phyloP scores from a whole-genome alignment of 1,140 invertebrate genomes.

The Cydia strobilella region DNA sequence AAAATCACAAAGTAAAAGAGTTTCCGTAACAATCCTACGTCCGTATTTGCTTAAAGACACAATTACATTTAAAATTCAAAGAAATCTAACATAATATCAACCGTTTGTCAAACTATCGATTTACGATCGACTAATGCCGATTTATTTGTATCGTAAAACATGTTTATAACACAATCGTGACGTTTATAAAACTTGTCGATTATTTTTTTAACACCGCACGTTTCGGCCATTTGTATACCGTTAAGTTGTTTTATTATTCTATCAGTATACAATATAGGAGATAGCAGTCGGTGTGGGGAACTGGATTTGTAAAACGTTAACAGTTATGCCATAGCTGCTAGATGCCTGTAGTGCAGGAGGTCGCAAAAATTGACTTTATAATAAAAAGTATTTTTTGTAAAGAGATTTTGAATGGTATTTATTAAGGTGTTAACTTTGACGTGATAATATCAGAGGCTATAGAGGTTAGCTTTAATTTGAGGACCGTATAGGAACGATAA shows the following conservation, averaged over 20 bases:
- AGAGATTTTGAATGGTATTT: slow-evolving; percentile 10
- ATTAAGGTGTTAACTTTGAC: background rate
- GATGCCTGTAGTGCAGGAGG: background rate
- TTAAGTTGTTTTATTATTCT: slow-evolving; percentile 31
- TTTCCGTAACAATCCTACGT: too few relatives aligned
- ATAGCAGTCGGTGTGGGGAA: slow-evolving; percentile 12
- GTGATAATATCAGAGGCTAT: background rate
- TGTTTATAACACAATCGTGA: slow-evolving; percentile 16
- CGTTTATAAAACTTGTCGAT: slow-evolving; percentile 23
- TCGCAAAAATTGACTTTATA: background rate
- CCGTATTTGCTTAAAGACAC: background rate
- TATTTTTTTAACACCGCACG: slow-evolving; percentile 20
- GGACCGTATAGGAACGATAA: too few relatives aligned
- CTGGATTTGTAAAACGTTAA: slow-evolving; percentile 25
- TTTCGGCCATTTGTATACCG: slow-evolving; percentile 22
- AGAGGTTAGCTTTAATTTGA: background rate
- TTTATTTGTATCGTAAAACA: slow-evolving; percentile 25
- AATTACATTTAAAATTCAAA: background rate
- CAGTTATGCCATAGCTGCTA: background rate
- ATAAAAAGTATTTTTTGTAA: background rate
- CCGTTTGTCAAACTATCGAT: background rate
- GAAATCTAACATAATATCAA: background rate
- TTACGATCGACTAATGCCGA: slow-evolving; percentile 23
- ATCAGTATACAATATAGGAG: slow-evolving; percentile 20
- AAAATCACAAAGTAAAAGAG: too few relatives aligned